phyloP scores from a whole-genome alignment of 2,113 vertebrate genomes.

The Grallaria varia region DNA sequence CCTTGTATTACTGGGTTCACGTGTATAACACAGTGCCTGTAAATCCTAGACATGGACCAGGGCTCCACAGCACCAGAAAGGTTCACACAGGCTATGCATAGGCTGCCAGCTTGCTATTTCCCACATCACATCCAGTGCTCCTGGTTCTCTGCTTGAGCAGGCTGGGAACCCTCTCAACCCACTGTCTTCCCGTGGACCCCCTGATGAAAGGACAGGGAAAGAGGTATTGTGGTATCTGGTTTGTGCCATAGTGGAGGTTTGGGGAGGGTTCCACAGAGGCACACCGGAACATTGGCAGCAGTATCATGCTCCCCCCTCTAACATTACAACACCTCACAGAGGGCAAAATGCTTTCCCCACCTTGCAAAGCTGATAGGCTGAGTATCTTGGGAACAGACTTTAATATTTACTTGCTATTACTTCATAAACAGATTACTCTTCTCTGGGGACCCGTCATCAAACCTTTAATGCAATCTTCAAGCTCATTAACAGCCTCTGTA shows the following conservation, averaged over 20 bases:
- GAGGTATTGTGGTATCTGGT: not conserved
- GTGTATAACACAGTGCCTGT: not conserved
- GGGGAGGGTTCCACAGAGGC: not conserved
- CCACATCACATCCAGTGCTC: rapidly evolving
- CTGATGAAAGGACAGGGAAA: not conserved
- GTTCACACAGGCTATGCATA: not conserved
- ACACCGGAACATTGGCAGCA: rapidly evolving
- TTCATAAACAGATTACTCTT: not conserved
- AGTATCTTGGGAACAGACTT: not conserved
- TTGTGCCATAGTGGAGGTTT: not conserved
- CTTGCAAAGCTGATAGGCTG: not conserved
- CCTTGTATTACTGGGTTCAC: not conserved
- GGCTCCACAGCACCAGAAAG: not conserved
- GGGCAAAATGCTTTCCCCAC: not conserved
- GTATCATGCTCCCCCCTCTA: not conserved
- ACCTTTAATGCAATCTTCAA: not conserved
- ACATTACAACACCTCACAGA: not conserved
- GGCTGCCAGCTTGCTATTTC: not conserved
- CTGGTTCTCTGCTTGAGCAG: not conserved
- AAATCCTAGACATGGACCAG: not conserved
- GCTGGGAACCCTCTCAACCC: not conserved
- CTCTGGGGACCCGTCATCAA: not conserved
- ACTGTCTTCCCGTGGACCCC: not conserved
- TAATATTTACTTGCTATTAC: constrained; percentile 22
- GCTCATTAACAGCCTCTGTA: constrained; percentile 14